Conservation (phyloP, 2,797 vertebrate genomes). For the Fistularia tabacaria region DNA sequence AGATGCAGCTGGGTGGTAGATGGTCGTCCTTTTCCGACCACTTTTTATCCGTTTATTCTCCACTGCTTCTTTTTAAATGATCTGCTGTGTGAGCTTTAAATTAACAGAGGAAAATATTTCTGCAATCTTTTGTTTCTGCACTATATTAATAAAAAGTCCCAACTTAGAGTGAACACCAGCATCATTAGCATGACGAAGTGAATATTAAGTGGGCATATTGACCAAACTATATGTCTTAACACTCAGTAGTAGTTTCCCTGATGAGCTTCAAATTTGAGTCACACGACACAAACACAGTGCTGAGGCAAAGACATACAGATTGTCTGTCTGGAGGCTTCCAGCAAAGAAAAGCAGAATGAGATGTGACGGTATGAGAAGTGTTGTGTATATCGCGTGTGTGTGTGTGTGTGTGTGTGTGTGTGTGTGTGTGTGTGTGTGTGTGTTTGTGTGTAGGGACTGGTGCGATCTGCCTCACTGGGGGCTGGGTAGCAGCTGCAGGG, state of each 20-base stretch:
- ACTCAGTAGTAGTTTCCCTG: constrained; percentile 24
- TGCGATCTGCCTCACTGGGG: constrained; percentile 12
- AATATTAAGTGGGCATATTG: background rate
- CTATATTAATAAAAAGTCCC: too few relatives aligned
- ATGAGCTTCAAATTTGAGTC: constrained; percentile 33
- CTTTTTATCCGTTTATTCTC: too few relatives aligned
- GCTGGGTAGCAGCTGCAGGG: constrained; percentile 10
- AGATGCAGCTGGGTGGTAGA: too few relatives aligned
- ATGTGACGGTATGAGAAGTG: constrained; percentile 59
- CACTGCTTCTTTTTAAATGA: too few relatives aligned
- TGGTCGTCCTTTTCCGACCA: too few relatives aligned
- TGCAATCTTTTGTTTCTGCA: too few relatives aligned
- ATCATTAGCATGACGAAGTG: too few relatives aligned
- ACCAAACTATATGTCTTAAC: background rate
- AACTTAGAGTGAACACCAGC: too few relatives aligned
- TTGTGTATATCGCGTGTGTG: constrained; percentile 1
- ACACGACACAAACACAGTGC: background rate
- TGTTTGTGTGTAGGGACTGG: background rate
- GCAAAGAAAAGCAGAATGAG: constrained; percentile 38
- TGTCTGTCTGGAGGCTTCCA: constrained; percentile 30
- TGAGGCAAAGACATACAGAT: background rate
- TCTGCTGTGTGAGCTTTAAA: too few relatives aligned
- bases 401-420: too few relatives aligned
- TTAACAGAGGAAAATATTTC: too few relatives aligned
- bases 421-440: too few relatives aligned